These are phyloP conservation scores for Acronicta psi DNA, from an alignment of 2,888 invertebrate genomes.

Conservation along the genomic window DNA sequence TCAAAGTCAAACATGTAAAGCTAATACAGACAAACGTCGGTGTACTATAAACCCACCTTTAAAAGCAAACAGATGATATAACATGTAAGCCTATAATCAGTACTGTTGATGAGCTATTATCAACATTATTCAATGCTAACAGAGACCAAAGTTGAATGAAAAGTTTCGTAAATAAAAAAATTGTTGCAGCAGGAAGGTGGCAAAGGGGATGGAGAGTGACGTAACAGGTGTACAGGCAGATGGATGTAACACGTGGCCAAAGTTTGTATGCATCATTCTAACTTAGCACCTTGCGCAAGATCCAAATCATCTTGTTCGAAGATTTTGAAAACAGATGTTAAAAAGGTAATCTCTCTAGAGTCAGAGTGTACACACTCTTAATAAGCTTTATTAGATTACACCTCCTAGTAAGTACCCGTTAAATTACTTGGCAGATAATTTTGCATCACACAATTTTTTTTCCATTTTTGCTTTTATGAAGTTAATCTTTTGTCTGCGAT, in stretches of 20 bases:
- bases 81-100: constrained; percentile 8
- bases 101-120: constrained; percentile 21
- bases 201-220: constrained; percentile 40
- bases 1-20: constrained; percentile 27
- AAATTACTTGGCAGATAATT: too few species aligned
- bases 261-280: constrained; percentile 4
- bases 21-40: constrained; percentile 32
- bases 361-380: too few species aligned
- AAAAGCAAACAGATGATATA: constrained; percentile 36
- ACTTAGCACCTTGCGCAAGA: constrained; percentile 31
- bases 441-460: too few species aligned
- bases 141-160: constrained; percentile 26
- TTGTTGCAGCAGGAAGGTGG: constrained; percentile 28
- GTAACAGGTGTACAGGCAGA: constrained; percentile 65
- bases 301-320: constrained; percentile 5
- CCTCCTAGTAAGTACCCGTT: too few species aligned
- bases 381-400: neutral
- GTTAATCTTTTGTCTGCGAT: too few species aligned
- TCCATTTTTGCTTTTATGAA: too few species aligned
- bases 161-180: constrained; percentile 14
- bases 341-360: too few species aligned
- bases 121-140: constrained; percentile 23
- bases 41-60: constrained; percentile 3
- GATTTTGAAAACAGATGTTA: constrained; percentile 1
- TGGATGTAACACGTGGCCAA: constrained; percentile 64